These are phyloP conservation scores for Latrodectus hesperus DNA, from an alignment of 2,888 invertebrate species.

Conservation along the genomic window DNA sequence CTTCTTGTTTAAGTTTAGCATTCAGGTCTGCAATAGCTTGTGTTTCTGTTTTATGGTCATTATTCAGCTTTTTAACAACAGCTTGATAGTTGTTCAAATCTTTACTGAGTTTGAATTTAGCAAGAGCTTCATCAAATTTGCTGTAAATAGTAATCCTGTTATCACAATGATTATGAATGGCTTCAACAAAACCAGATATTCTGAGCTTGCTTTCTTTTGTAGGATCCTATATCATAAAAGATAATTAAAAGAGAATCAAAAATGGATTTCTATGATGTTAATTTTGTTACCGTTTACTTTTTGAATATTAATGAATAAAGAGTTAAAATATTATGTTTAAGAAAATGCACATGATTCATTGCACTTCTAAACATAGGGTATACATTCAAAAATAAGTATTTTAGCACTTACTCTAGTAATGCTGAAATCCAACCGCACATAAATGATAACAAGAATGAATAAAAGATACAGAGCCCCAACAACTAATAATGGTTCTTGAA, in stretches of 20 bases:
- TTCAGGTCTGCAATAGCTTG: constrained; percentile 78
- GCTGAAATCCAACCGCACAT: constrained; percentile 96
- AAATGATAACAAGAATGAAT: constrained; percentile 93
- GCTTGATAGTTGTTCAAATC: constrained; percentile 77
- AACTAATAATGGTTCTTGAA: constrained; percentile 94
- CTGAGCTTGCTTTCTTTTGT: constrained; percentile 77
- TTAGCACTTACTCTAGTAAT: constrained; percentile 78
- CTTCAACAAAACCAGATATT: constrained; percentile 77
- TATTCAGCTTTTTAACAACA: constrained; percentile 79
- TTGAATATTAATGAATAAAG: too few species aligned
- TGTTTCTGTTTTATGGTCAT: constrained; percentile 79
- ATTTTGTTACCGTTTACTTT: too few species aligned
- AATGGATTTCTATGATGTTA: too few species aligned
- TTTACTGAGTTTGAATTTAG: constrained; percentile 80
- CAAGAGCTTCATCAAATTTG: constrained; percentile 79
- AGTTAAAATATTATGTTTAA: too few species aligned
- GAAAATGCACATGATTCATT: too few species aligned
- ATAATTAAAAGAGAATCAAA: background rate
- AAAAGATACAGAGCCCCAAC: constrained; percentile 90
- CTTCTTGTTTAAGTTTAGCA: constrained; percentile 79
- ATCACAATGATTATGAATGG: constrained; percentile 79
- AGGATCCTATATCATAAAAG: constrained; percentile 74
- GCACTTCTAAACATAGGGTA: background rate
- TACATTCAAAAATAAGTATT: background rate
- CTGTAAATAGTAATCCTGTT: constrained; percentile 80